Percentiles rank a stretch among this genome's conserved stretches.
Evolutionary conservation across 92 coral and sea anemone genomes (phyloP).

Genomic region (Palythoa grandis): DNA sequence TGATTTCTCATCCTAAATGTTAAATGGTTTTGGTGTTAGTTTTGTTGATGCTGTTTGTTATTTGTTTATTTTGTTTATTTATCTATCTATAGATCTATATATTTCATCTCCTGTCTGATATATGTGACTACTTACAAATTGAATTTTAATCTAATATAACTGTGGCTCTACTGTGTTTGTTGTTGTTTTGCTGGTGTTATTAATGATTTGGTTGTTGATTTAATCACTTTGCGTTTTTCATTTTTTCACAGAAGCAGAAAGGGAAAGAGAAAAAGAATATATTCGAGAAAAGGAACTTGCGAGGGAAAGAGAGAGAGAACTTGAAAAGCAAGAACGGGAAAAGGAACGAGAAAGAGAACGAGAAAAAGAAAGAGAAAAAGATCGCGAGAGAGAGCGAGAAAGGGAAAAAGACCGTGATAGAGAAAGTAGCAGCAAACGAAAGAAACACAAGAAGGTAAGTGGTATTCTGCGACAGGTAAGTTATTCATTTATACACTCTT

Average conservation of each 20-base stretch:
- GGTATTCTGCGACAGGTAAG: not conserved
- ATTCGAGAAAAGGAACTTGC: conserved; percentile 30
- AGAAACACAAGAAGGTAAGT: conserved; percentile 86
- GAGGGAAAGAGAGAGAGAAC: conserved; percentile 43
- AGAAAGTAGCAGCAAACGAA: conserved; percentile 64
- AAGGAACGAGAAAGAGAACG: conserved; percentile 7
- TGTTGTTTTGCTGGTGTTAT: too few relatives aligned
- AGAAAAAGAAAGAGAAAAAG: conserved; percentile 17
- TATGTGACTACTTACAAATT: too few relatives aligned
- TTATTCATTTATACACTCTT: not conserved
- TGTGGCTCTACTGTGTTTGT: too few relatives aligned
- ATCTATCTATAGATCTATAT: too few relatives aligned
- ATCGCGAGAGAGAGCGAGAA: conserved; percentile 21
- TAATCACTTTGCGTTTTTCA: too few relatives aligned
- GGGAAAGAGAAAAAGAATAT: conserved; percentile 16
- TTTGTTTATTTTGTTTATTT: too few relatives aligned
- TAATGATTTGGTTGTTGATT: too few relatives aligned
- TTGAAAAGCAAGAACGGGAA: conserved; percentile 41
- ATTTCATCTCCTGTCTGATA: too few relatives aligned
- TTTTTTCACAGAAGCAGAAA: conserved; percentile 22
- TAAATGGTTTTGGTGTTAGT: too few relatives aligned
- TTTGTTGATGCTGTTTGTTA: too few relatives aligned
- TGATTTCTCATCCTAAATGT: too few relatives aligned
- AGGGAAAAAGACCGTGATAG: conserved; percentile 62
- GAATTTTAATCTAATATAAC: too few relatives aligned